Evolutionary conservation across 2,888 invertebrate genomes (phyloP).

Genomic region (Watsonalla binaria): DNA sequence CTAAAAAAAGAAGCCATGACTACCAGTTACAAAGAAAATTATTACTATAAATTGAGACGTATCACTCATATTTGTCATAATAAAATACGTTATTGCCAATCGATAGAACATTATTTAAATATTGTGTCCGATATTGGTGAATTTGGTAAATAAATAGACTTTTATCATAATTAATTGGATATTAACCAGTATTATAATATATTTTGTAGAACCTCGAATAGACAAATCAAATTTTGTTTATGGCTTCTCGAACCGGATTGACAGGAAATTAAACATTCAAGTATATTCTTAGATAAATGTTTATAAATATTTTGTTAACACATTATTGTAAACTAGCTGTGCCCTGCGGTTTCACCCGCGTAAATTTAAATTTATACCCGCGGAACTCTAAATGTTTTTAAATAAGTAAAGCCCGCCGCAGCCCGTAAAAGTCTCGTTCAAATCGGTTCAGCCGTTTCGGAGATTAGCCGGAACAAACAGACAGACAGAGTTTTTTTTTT

Average conservation of each 20-base stretch:
- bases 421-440: too few relatives aligned
- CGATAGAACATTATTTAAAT: slow-evolving; percentile 22
- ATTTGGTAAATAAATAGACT: slow-evolving; percentile 26
- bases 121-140: slow-evolving; percentile 12
- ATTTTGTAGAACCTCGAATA: slow-evolving; percentile 24
- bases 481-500: too few relatives aligned
- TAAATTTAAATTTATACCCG: too few relatives aligned
- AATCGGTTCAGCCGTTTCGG: too few relatives aligned
- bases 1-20: too few relatives aligned
- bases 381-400: too few relatives aligned
- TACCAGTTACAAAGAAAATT: not conserved
- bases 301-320: slow-evolving; percentile 16
- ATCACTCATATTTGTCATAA: slow-evolving; percentile 8
- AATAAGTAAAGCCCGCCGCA: too few relatives aligned
- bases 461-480: too few relatives aligned
- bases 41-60: slow-evolving; percentile 21
- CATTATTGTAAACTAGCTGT: slow-evolving; percentile 16
- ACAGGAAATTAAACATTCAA: slow-evolving; percentile 2
- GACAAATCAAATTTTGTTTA: slow-evolving; percentile 24
- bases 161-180: slow-evolving; percentile 42
- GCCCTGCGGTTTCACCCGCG: too few relatives aligned
- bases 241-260: slow-evolving; percentile 12
- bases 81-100: slow-evolving; percentile 8
- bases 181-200: slow-evolving; percentile 22
- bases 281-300: slow-evolving; percentile 9